Evolutionary conservation across 2,113 vertebrate species (phyloP).

Genomic region (Lucifuga dentata): DNA sequence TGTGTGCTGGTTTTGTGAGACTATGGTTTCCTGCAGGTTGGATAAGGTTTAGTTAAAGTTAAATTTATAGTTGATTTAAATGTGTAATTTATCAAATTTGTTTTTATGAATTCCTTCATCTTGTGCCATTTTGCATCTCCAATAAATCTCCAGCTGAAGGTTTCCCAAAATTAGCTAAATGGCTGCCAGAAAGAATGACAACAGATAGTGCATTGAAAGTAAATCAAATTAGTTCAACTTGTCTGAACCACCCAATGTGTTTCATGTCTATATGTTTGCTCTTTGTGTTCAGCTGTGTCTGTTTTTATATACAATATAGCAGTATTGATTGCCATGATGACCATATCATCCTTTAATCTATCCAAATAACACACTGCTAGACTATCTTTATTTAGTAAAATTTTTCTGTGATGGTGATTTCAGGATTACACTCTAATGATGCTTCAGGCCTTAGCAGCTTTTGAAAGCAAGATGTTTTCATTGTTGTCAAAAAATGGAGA

Average conservation of each 20-base stretch:
- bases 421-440: slow-evolving; percentile 50
- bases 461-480: slow-evolving; percentile 56
- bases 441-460: slow-evolving; percentile 51
- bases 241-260: not conserved
- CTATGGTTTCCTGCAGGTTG: too few species aligned
- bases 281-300: slow-evolving; percentile 9
- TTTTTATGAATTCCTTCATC: slow-evolving; percentile 14
- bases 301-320: not conserved
- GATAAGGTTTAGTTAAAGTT: too few species aligned
- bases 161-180: slow-evolving; percentile 12
- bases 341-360: slow-evolving; percentile 24
- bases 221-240: slow-evolving; percentile 11
- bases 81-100: not conserved
- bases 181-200: not conserved
- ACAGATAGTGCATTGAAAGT: not conserved
- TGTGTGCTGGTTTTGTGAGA: too few species aligned
- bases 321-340: slow-evolving; percentile 11
- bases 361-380: slow-evolving; percentile 19
- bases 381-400: slow-evolving; percentile 38
- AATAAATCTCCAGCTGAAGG: slow-evolving; percentile 19
- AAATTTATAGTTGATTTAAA: too few species aligned
- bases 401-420: slow-evolving; percentile 43
- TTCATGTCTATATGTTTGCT: slow-evolving; percentile 20
- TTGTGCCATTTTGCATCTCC: slow-evolving; percentile 3
- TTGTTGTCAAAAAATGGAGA: slow-evolving; percentile 55